These are phyloP conservation scores for Drosophila paramelanica DNA, from an alignment of 2,888 invertebrate genomes.

Conservation along the genomic window DNA sequence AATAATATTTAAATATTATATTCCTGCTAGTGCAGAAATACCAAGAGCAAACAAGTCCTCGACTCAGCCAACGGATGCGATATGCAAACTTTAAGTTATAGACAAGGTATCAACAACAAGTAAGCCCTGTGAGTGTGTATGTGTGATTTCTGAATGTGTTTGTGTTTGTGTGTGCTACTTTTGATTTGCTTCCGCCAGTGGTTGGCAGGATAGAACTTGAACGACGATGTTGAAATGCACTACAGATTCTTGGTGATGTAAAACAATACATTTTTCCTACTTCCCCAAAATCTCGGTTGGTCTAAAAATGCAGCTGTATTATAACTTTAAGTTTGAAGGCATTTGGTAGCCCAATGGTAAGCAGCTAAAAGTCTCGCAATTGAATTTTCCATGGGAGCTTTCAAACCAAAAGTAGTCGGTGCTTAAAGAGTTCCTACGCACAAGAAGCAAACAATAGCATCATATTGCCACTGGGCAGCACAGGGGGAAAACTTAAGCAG, in stretches of 20 bases:
- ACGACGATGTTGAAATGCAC: constrained; percentile 33
- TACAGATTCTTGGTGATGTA: constrained; percentile 9
- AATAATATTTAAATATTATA: constrained; percentile 69
- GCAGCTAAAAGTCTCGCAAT: background rate
- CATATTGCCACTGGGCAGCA: constrained; percentile 36
- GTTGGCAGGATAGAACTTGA: constrained; percentile 7
- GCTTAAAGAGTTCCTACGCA: constrained; percentile 36
- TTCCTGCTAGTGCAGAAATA: constrained; percentile 29
- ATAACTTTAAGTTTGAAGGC: background rate
- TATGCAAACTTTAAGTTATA: constrained; percentile 22
- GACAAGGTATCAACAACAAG: constrained; percentile 52
- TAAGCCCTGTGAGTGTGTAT: constrained; percentile 21
- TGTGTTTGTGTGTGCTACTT: constrained; percentile 24
- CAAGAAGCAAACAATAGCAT: constrained; percentile 47
- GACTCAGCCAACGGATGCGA: constrained; percentile 37
- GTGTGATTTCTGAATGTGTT: constrained; percentile 15
- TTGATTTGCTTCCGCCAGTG: constrained; percentile 40
- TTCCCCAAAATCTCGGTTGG: too few species aligned
- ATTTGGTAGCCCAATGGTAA: background rate
- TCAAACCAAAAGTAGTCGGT: background rate
- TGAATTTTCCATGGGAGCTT: background rate
- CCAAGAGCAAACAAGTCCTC: constrained; percentile 12
- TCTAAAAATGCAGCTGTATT: background rate
- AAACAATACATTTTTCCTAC: background rate
- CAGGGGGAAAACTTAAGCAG: constrained; percentile 43